Base-by-base conservation (phyloP, 1,140 invertebrate genomes). In the Mya arenaria region DNA sequence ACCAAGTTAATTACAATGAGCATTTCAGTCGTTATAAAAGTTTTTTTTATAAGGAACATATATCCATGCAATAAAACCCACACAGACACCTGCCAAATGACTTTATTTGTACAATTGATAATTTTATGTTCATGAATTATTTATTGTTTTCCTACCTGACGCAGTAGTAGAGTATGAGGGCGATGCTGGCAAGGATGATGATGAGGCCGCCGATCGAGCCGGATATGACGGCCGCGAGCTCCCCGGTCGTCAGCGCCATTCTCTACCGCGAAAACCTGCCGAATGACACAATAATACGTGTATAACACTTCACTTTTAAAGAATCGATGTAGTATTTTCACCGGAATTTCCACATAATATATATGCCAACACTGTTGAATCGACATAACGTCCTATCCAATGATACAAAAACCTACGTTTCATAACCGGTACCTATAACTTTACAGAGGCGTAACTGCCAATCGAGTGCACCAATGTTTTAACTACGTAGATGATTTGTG, bases 121-220 rank as follows among this genome's bases (percentile, higher is more conserved):
- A 34, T 15, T n/a, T 28, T 36, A 34, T 13, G 28, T 65, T 6
- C 15, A 17, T n/a, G 5, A 65, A 13, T 36, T 34, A 65, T 32
- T 10, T 5, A 30, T 32, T 32, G 23, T 28, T 6, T 32, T 6
- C 6, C 13, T 36, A 82, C 79, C 68, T 52, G 19, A 82, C 25
- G 37, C 68, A 74, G 32, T 32, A 72, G 39, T 82, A 82, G 4
- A 82, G 19, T 4, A 81, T 52, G 6, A 37, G 5, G 30, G 79
- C 79, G 3, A 82, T 30, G 32, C 72, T 48, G 19, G 68, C 55
- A 4, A 82, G 48, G 39, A 82, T 28, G 13, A 82, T 48, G 1
- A 82, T 82, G 15, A 82, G 56, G 8, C 79, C 79, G 30, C 44
- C 68, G 1, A 82, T 34, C 37, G 79, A 82, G 4, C 79, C 79